Evolutionary conservation across 2,797 vertebrate genomes (phyloP).

Genomic region (Luscinia luscinia): DNA sequence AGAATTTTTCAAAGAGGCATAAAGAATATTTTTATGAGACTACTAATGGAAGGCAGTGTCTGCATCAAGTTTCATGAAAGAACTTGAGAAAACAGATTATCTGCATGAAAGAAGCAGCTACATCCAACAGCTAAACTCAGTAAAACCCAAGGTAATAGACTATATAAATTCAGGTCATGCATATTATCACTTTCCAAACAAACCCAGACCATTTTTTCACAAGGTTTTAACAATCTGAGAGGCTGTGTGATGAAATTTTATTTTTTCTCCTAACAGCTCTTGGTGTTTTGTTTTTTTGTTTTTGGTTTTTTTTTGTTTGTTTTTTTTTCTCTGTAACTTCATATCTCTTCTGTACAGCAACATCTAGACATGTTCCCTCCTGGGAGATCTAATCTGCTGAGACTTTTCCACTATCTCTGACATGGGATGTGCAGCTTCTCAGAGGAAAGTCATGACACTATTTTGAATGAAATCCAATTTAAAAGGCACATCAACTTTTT

Average conservation of each 20-base stretch:
- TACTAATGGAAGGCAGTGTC: background rate
- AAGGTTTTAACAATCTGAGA: background rate
- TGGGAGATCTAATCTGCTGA: conserved; percentile 1
- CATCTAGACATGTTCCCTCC: background rate
- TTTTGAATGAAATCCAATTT: conserved; percentile 44
- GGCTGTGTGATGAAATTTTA: background rate
- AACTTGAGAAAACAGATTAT: background rate
- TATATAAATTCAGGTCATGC: background rate
- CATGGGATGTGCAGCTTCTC: background rate
- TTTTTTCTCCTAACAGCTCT: background rate
- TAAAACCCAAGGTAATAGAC: background rate
- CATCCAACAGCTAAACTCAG: background rate
- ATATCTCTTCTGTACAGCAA: background rate
- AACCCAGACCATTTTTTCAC: conserved; percentile 10
- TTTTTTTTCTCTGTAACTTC: background rate
- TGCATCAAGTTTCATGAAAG: background rate
- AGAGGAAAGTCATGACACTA: background rate
- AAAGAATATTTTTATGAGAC: background rate
- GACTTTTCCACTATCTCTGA: conserved; percentile 6
- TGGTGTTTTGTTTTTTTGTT: background rate
- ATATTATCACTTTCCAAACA: background rate
- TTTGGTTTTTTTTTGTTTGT: no score
- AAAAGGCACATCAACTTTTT: background rate
- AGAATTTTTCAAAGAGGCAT: background rate
- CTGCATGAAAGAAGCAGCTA: background rate